Percentiles rank a stretch among this genome's conserved stretches.
Evolutionary conservation across 2,113 vertebrate genomes (phyloP).

Genomic region (Anolis carolinensis): DNA sequence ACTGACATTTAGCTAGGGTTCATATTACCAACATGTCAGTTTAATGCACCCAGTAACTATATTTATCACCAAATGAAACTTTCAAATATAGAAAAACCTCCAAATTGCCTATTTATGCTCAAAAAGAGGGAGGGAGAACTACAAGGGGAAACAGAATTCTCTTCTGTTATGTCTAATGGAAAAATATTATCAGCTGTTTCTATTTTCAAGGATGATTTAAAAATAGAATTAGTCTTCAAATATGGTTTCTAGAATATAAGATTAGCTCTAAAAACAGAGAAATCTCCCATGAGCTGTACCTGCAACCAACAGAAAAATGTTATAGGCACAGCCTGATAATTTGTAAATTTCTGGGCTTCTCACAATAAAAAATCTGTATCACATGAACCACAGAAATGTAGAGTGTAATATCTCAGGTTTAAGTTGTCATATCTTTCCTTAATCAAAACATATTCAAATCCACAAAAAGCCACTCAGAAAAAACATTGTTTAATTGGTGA

Average conservation of each 20-base stretch:
- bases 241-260: neutral
- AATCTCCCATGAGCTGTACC: neutral
- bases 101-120: neutral
- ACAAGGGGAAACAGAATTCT: neutral
- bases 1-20: constrained; percentile 73
- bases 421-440: neutral
- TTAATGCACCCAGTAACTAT: constrained; percentile 52
- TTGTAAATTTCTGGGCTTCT: neutral
- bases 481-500: neutral
- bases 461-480: neutral
- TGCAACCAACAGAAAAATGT: neutral
- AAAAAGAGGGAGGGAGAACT: neutral
- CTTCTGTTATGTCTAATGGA: constrained; percentile 1
- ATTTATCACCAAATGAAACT: constrained; percentile 40
- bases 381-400: neutral
- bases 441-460: neutral
- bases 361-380: neutral
- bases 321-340: neutral
- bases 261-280: neutral
- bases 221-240: neutral
- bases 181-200: neutral
- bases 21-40: constrained; percentile 42
- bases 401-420: neutral
- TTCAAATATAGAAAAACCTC: constrained; percentile 24
- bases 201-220: neutral